Evolutionary conservation across 2,113 vertebrate genomes (phyloP).

Genomic region (Raphicerus campestris): DNA sequence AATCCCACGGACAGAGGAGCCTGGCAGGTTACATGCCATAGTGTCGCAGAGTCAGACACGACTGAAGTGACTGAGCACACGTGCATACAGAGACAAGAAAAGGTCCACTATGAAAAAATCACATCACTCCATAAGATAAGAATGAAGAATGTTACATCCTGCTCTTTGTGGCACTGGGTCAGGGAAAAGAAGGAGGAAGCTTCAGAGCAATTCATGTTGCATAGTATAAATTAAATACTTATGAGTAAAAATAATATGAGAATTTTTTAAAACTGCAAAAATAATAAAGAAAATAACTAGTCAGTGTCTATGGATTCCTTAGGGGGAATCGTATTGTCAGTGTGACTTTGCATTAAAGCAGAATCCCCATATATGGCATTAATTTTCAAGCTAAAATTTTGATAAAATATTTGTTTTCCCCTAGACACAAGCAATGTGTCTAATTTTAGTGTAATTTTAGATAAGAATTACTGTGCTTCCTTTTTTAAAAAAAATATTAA

Average conservation of each 20-base stretch:
- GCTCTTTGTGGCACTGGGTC: background rate
- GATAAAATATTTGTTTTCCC: background rate
- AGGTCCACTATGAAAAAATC: background rate
- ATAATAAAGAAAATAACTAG: background rate
- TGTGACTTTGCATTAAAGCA: background rate
- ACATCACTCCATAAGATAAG: background rate
- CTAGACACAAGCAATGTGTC: background rate
- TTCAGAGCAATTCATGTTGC: background rate
- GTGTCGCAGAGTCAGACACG: rapidly evolving
- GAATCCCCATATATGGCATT: background rate
- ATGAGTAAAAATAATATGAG: background rate
- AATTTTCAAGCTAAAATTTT: background rate
- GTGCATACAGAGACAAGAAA: background rate
- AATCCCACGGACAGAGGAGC: background rate
- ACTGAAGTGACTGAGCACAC: background rate
- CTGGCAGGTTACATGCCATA: background rate
- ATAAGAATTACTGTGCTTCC: background rate
- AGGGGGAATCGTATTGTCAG: background rate
- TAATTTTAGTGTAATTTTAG: slow-evolving; percentile 13
- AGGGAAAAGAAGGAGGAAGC: background rate
- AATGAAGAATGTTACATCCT: background rate
- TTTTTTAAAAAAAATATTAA: background rate
- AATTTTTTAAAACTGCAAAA: background rate
- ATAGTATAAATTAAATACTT: background rate
- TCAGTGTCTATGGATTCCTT: background rate